These are phyloP conservation scores for Parauchenoglanis punctatus DNA, from an alignment of 2,797 vertebrate species.

Conservation along the genomic window DNA sequence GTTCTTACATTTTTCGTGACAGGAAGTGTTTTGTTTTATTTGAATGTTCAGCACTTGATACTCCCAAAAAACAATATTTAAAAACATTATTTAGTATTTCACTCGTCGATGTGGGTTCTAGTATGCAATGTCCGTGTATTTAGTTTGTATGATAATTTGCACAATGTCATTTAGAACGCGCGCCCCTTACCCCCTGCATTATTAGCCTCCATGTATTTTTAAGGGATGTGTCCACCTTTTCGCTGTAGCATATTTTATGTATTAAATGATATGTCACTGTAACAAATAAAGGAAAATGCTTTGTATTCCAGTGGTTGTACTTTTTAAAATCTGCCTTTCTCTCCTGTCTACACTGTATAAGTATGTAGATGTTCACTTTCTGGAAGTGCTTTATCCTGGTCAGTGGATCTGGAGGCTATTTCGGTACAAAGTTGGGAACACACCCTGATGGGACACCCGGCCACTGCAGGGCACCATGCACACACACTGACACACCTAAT, in stretches of 20 bases:
- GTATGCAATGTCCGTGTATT: conserved; percentile 81
- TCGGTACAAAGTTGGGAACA: not conserved
- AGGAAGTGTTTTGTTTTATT: conserved; percentile 33
- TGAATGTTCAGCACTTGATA: conserved; percentile 61
- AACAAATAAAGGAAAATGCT: conserved; percentile 86
- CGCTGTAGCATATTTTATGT: conserved; percentile 96
- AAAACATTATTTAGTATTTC: conserved; percentile 66
- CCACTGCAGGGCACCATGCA: not conserved
- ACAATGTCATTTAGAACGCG: conserved; percentile 83
- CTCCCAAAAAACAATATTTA: conserved; percentile 71
- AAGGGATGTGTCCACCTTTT: conserved; percentile 88
- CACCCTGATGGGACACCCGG: not conserved
- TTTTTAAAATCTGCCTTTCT: too few species aligned
- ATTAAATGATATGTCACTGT: conserved; percentile 89
- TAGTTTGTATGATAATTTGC: conserved; percentile 84
- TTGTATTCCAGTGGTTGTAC: conserved; percentile 83
- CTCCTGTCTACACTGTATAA: not conserved
- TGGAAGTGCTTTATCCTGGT: not conserved
- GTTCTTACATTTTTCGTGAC: conserved; percentile 22
- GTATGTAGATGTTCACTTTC: not conserved
- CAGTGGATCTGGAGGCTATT: too few species aligned
- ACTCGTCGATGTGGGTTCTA: conserved; percentile 73
- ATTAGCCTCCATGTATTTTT: conserved; percentile 82
- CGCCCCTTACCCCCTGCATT: conserved; percentile 80
- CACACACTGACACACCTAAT: not conserved